phyloP scores from a whole-genome alignment of 2,888 invertebrate genomes.

The Calliphora vomitoria region DNA sequence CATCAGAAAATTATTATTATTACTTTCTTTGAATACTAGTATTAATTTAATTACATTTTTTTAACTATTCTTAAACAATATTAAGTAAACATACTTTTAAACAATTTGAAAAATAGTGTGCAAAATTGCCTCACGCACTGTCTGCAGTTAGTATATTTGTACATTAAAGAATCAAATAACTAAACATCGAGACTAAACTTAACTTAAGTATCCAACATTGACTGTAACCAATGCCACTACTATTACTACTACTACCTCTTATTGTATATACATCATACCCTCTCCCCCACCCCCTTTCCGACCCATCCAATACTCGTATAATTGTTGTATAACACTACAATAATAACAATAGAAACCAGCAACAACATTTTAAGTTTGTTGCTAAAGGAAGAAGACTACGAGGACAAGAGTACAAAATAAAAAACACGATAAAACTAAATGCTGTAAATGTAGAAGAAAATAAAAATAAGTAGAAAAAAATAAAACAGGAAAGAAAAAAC shows the following conservation, averaged over 20 bases:
- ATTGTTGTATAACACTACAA: constrained; percentile 27
- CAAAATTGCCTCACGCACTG: not conserved
- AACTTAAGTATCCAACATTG: constrained; percentile 52
- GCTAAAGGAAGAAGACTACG: not conserved
- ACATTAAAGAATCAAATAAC: constrained; percentile 27
- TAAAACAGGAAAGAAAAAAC: constrained; percentile 1
- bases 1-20: no score
- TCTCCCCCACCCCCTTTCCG: not conserved
- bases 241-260: constrained; percentile 1
- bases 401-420: not conserved
- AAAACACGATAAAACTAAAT: constrained; percentile 39
- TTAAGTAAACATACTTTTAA: no score
- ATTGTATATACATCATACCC: not conserved
- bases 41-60: no score
- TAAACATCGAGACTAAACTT: constrained; percentile 20
- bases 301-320: not conserved
- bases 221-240: constrained; percentile 42
- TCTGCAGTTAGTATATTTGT: not conserved
- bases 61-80: no score
- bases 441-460: constrained; percentile 32
- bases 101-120: not conserved
- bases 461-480: constrained; percentile 23
- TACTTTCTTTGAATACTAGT: no score
- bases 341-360: constrained; percentile 27
- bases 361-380: constrained; percentile 39